phyloP scores from a whole-genome alignment of 2,888 invertebrate species.

The Xestia rhomboidea region DNA sequence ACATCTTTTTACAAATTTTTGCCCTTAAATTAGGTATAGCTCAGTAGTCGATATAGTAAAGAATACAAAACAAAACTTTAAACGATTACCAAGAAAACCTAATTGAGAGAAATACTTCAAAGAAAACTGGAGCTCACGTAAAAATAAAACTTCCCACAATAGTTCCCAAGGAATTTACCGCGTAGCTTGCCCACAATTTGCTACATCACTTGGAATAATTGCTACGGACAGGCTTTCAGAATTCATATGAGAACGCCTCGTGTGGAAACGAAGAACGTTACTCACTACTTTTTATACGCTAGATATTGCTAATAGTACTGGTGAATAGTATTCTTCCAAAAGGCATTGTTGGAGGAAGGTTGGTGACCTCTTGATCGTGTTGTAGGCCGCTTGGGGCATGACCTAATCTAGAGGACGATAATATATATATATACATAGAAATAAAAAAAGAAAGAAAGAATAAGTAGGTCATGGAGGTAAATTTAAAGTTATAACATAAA shows the following conservation, averaged over 20 bases:
- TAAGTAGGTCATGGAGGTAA: too few species aligned
- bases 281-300: slow-evolving; percentile 46
- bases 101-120: neutral
- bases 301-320: slow-evolving; percentile 5
- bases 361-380: slow-evolving; percentile 2
- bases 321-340: slow-evolving; percentile 19
- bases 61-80: neutral
- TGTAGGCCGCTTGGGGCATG: neutral
- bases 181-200: slow-evolving; percentile 74
- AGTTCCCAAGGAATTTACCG: slow-evolving; percentile 50
- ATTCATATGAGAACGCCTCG: slow-evolving; percentile 38
- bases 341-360: neutral
- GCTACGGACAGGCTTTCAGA: slow-evolving; percentile 75
- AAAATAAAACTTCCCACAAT: slow-evolving; percentile 27
- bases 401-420: neutral
- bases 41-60: neutral
- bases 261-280: slow-evolving; percentile 38
- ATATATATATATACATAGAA: too few species aligned
- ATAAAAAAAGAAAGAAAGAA: too few species aligned
- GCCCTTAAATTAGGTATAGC: neutral
- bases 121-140: slow-evolving; percentile 3
- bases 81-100: neutral
- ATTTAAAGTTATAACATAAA: too few species aligned
- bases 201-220: slow-evolving; percentile 81
- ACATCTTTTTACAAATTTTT: neutral